Base-by-base conservation (phyloP, 2,113 vertebrate genomes). In the Hypanus sabinus region DNA sequence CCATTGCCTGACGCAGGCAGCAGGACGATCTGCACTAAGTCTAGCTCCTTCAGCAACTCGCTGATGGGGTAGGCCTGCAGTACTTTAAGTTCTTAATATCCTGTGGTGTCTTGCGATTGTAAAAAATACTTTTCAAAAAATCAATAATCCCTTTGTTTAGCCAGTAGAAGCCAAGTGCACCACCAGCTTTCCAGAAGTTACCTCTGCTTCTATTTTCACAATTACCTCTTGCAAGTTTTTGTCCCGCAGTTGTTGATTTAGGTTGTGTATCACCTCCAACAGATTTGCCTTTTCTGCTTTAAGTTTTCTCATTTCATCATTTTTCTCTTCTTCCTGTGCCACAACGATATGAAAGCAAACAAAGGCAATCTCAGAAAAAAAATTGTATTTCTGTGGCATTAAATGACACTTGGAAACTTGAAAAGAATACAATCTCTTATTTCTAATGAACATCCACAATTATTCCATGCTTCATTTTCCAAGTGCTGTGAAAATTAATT, bases 271-370 rank as follows among this genome's bases (percentile, higher is more conserved):
- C 4, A 96, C 96, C 94, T 97, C 96, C 94, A 97, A 95, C 95
- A 97, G 94, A 96, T 96, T 96, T 94, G 94, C 96, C 95, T 96
- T 97, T 95, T 97, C 96, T 95, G 96, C 95, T 18, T 97, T 96
- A 33, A 97, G 96, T 95, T 96, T 96, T 94, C 96, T 96, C 0
- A 96, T 95, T 95, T 97, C 96, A 24, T 96, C 96, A 94, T 94
- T 68, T n/a, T 94, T 94, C 55, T 96, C 94, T 93, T 97, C 96
- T 94, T 96, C 96, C 94, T 97, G 24, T 24, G 38, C 30, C 88
- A 68, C 88, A 92, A 71, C 5, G 70, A 71, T 12, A 71, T 93
- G 68, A 93, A 75, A 93, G 55, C 55, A 55, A 71, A 20, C 70
- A 46, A 73, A 24, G 68, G 5, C 20, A 93, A 71, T 10, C 68